Evolutionary conservation across 2,888 invertebrate species (phyloP), one percentile per base, ranked within the genome.

Genomic region (Hoplodrina ambigua): DNA sequence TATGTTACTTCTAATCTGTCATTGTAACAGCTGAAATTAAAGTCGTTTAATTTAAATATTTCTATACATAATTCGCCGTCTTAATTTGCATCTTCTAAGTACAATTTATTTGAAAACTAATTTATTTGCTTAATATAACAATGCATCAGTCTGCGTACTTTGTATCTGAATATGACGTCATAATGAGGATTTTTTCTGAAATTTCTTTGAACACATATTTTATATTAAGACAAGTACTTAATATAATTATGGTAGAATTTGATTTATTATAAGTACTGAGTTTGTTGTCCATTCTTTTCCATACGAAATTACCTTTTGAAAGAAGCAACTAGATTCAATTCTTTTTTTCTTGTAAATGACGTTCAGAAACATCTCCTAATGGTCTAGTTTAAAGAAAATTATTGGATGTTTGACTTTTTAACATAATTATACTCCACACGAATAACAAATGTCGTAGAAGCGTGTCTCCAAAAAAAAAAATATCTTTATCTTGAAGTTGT

Each of bases 1-100:
- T 30, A 41, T 46, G 46, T 15, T 17, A 46, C 46, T 46, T 37
- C 19, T 50, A 73, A 60, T 72, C 19, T 72, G 25, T 59, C 55
- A 44, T 25, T 20, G 50, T 55, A 55, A 52, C 58, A 59, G 49
- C 55, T 56, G 25, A 79, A 64, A 80, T 56, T 54, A 13, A 55
- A 72, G 80, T 59, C 57, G 19, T 72, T 73, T 59, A 30, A 73
- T 79, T 79, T 73, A 63, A 78, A 72, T 75, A 79, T 63, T 74
- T 58, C n/a, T 59, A 11, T 44, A 41, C 25, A 58, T 49, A 72
- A 25, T 8, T 49, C 52, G 19, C 5, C 49, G 63, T 59, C 53
- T 79, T 73, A 50, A 79, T 74, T 59, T 79, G 74, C 68, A 55
- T 62, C 49, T 54, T 20, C 37, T 25, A 59, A 67, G 58, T 50